Evolutionary conservation across 2,888 invertebrate species (phyloP).

Genomic region (Limnephilus auricula): DNA sequence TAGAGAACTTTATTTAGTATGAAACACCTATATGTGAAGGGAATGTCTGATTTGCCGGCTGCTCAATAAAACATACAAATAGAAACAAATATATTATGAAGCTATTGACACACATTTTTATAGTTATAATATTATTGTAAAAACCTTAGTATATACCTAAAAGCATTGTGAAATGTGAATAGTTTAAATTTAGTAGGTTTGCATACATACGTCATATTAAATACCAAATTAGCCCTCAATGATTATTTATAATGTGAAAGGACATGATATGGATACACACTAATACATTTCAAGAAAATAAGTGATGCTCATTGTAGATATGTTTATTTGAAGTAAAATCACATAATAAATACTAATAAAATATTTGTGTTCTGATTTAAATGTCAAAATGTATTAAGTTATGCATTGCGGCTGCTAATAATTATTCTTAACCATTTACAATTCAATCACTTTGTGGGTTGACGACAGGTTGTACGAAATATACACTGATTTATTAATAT

Average conservation of each 20-base stretch:
- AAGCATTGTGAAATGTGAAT: not conserved
- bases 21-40: slow-evolving; percentile 63
- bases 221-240: slow-evolving; percentile 58
- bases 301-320: slow-evolving; percentile 29
- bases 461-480: not conserved
- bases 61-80: slow-evolving; percentile 61
- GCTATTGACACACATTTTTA: slow-evolving; percentile 16
- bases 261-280: not conserved
- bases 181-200: not conserved
- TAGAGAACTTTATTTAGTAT: slow-evolving; percentile 62
- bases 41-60: slow-evolving; percentile 55
- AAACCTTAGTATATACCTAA: slow-evolving; percentile 8
- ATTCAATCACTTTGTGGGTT: not conserved
- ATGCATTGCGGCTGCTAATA: slow-evolving; percentile 26
- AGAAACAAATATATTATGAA: slow-evolving; percentile 49
- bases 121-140: slow-evolving; percentile 19
- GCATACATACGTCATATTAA: not conserved
- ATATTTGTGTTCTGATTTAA: slow-evolving; percentile 27
- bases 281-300: slow-evolving; percentile 15
- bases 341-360: slow-evolving; percentile 32
- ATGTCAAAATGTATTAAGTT: slow-evolving; percentile 15
- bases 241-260: slow-evolving; percentile 39
- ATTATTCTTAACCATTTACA: slow-evolving; percentile 15
- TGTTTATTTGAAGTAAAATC: slow-evolving; percentile 32
- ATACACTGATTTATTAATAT: not conserved